phyloP scores from a whole-genome alignment of 2,888 invertebrate genomes.

The Polyommatus icarus region DNA sequence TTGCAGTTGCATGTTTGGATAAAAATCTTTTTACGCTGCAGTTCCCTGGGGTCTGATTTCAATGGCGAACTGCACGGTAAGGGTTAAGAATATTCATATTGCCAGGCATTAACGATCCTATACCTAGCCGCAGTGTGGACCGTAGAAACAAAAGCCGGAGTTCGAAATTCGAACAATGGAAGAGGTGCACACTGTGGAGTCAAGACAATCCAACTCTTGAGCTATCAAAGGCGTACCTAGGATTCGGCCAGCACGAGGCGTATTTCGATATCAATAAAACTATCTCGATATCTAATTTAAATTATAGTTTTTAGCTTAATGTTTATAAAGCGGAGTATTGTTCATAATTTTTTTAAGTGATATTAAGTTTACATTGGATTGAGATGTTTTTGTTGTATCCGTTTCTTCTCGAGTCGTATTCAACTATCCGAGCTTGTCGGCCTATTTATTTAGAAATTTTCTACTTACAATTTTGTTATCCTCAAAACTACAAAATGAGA shows the following conservation, averaged over 20 bases:
- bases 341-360: background rate
- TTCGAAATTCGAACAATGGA: background rate
- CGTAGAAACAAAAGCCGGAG: background rate
- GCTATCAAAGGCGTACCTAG: background rate
- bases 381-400: background rate
- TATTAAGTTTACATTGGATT: background rate
- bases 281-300: background rate
- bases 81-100: conserved; percentile 30
- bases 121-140: background rate
- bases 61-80: background rate
- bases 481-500: background rate
- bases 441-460: background rate
- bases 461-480: background rate
- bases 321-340: background rate
- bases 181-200: background rate
- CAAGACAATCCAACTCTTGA: background rate
- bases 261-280: background rate
- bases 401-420: background rate
- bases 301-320: background rate
- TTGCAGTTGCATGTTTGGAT: conserved; percentile 45
- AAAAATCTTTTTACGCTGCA: conserved; percentile 65
- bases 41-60: conserved; percentile 22
- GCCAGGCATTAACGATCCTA: background rate
- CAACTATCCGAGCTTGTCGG: background rate
- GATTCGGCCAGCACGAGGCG: background rate